Conservation (phyloP, 2,797 vertebrate species). For the Sylvilagus floridanus region DNA sequence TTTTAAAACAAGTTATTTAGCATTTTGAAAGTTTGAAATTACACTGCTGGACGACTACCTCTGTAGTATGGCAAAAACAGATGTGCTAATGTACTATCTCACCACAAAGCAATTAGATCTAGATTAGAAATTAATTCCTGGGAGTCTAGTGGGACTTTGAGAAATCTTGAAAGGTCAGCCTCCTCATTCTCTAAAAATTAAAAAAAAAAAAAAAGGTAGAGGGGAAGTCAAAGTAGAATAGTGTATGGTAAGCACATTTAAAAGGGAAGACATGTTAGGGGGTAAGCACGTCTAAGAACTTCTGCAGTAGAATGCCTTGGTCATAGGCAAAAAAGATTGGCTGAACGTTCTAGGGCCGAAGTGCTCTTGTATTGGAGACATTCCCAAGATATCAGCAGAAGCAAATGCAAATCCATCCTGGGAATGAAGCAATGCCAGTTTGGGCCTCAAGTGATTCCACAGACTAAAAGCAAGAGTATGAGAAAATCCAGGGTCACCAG, state of each 20-base stretch:
- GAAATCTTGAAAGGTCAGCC: neutral
- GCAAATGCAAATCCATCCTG: neutral
- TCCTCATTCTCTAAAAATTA: neutral
- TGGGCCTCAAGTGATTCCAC: too few relatives aligned
- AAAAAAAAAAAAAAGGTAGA: neutral
- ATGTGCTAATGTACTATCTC: neutral
- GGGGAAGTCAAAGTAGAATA: neutral
- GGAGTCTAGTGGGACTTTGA: neutral
- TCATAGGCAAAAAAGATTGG: neutral
- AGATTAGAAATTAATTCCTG: neutral
- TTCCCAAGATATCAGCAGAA: neutral
- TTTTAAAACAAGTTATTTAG: neutral
- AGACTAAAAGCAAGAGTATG: neutral
- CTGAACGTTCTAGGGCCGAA: neutral
- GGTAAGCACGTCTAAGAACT: accelerated
- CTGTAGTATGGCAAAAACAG: neutral
- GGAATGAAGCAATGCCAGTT: neutral
- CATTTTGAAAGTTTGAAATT: neutral
- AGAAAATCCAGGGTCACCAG: neutral
- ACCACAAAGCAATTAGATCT: neutral
- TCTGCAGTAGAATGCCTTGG: neutral
- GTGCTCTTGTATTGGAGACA: neutral
- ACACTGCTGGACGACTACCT: neutral
- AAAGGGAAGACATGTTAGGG: neutral
- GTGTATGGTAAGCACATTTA: neutral